Conservation (phyloP, 2,888 invertebrate genomes). For the Eupithecia subumbrata region DNA sequence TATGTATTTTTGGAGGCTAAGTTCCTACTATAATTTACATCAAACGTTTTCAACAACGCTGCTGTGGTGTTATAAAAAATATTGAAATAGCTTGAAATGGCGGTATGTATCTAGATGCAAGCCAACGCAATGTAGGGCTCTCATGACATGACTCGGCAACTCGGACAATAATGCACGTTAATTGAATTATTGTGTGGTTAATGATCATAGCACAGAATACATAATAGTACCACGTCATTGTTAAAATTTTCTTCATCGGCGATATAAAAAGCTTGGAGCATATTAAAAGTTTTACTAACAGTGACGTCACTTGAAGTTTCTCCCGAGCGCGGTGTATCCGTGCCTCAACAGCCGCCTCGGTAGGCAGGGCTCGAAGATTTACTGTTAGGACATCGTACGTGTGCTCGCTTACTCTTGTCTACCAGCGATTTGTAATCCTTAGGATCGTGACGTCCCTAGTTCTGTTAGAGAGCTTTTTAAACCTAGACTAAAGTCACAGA, state of each 20-base stretch:
- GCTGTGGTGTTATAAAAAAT: too few relatives aligned
- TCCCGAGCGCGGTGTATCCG: background rate
- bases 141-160: too few relatives aligned
- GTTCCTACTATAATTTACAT: background rate
- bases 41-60: too few relatives aligned
- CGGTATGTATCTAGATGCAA: background rate
- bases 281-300: background rate
- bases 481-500: conserved; percentile 18
- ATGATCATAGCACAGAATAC: background rate
- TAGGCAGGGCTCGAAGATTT: conserved; percentile 17
- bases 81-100: background rate
- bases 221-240: background rate
- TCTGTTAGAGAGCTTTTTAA: conserved; percentile 24
- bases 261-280: background rate
- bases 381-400: conserved; percentile 23
- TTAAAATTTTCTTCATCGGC: background rate
- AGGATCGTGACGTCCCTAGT: conserved; percentile 27
- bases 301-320: background rate
- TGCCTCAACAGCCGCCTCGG: conserved; percentile 1
- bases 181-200: background rate
- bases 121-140: background rate
- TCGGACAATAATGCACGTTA: background rate
- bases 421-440: conserved; percentile 26
- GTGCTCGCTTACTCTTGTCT: conserved; percentile 14
- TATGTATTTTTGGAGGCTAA: background rate